Base-by-base conservation (phyloP, 1,140 invertebrate genomes). In the Tribolium castaneum region DNA sequence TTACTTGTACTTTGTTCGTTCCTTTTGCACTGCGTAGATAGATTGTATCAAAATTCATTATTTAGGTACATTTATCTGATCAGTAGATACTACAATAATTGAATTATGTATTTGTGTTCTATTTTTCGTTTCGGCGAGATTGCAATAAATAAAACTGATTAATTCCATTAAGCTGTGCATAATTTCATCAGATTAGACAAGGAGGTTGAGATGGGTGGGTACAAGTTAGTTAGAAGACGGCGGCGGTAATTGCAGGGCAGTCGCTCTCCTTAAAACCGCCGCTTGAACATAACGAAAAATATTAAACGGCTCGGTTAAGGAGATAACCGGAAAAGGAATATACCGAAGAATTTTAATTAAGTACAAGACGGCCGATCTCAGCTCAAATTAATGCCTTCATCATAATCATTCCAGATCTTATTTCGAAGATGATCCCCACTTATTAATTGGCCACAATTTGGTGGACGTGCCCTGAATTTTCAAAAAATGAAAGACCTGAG, bases 301-400 rank as follows among this genome's bases (percentile, higher is more conserved):
- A 62, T 62, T 62, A 62, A 62, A 62, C 19, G 13, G 66, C 59
- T 34, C 45, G 76, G 54, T 76, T 76, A 70, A 74, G 52, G 39
- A 75, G 77, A 78, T 73, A 78, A 79, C 78, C 73, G 73, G 78
- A 79, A 71, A 76, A 76, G 78, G 34, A 76, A 79, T 79, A 75
- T 76, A 75, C 54, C 35, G 62, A 76, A 79, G 77, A 75, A 78
- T 78, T 75, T 75, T 78, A 74, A 75, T 78, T 78, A 78, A 78
- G 76, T 77, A 66, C 62, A 77, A 70, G 35, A 19, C 54, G 22
- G 70, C 56, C 72, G 35, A 52, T 77, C 66, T 76, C 59, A 19
- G 74, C 62, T 71, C 9, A 77, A 77, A 77, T 77, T 77, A 77
- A 77, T 77, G 70, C 76, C 70, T 77, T 77, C 62, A 72, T 77